Conservation (phyloP, 2,113 vertebrate species). For the Pampusana beccarii region DNA sequence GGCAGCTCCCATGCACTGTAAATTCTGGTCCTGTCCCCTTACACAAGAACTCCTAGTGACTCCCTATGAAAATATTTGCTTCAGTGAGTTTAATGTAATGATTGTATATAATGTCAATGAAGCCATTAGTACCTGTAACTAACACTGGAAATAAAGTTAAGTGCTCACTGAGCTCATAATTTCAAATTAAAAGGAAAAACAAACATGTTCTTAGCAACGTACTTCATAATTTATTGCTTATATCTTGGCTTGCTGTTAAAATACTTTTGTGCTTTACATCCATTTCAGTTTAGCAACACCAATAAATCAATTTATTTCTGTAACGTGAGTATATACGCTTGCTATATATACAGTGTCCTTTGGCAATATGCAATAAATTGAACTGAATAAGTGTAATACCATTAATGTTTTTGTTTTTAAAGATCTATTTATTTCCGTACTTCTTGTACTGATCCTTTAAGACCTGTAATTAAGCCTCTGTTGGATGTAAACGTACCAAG, state of each 20-base stretch:
- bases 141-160: background rate
- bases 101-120: background rate
- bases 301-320: background rate
- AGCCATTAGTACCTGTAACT: background rate
- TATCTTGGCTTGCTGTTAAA: background rate
- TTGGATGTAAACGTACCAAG: background rate
- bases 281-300: background rate
- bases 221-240: background rate
- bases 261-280: background rate
- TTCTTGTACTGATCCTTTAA: background rate
- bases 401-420: background rate
- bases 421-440: background rate
- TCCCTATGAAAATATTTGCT: background rate
- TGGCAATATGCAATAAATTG: background rate
- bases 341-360: background rate
- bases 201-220: background rate
- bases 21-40: background rate
- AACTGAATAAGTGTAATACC: background rate
- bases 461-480: background rate
- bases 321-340: background rate
- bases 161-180: background rate
- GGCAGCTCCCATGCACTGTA: background rate
- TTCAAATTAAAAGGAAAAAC: background rate
- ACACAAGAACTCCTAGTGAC: background rate
- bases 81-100: background rate